Conservation (phyloP, 2,888 invertebrate genomes). For the Limnephilus marmoratus region DNA sequence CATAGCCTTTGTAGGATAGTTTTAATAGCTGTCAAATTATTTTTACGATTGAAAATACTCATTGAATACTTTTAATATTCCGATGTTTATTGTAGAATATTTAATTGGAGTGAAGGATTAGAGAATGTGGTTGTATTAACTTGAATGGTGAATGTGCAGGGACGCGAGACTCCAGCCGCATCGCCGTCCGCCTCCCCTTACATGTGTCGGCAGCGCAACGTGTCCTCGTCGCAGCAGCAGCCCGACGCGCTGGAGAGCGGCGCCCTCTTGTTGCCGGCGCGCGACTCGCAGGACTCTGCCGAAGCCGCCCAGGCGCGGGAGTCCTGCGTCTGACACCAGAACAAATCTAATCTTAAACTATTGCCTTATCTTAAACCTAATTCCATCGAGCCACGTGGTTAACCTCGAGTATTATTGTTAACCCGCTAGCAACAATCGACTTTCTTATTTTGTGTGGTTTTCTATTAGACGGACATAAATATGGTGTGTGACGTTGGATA, state of each 20-base stretch:
- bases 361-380: conserved; percentile 46
- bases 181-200: conserved; percentile 89
- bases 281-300: conserved; percentile 22
- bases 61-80: not conserved
- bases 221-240: conserved; percentile 61
- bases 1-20: not conserved
- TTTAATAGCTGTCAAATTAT: not conserved
- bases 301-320: conserved; percentile 57
- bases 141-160: conserved; percentile 67
- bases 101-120: not conserved
- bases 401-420: not conserved
- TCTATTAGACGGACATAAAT: not conserved
- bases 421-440: not conserved
- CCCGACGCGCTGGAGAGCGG: conserved; percentile 66
- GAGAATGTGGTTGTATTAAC: not conserved
- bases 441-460: conserved; percentile 12
- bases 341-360: conserved; percentile 13
- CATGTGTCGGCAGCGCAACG: conserved; percentile 87
- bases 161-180: conserved; percentile 77
- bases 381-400: not conserved
- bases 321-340: conserved; percentile 65
- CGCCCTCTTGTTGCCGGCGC: conserved; percentile 54
- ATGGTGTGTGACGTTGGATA: conserved; percentile 20
- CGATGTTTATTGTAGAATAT: not conserved
- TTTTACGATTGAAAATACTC: not conserved